Percentiles rank a stretch among this genome's conserved stretches.
These are phyloP conservation scores for Apocheima hispidaria DNA, from an alignment of 2,888 invertebrate species.

Conservation along the genomic window DNA sequence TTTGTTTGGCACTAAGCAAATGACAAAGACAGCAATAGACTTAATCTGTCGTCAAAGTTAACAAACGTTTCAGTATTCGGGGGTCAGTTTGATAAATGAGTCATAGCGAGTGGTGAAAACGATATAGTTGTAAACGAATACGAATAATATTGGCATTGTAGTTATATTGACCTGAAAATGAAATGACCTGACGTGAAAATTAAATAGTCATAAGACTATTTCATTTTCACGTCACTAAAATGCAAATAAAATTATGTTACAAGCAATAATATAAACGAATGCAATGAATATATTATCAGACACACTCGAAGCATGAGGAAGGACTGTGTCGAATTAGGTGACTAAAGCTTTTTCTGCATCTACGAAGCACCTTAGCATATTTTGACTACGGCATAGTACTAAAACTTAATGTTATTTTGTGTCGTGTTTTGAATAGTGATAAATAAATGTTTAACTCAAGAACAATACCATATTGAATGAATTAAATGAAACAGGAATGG, in stretches of 20 bases:
- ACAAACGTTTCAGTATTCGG: too few species aligned
- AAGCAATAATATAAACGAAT: constrained; percentile 5
- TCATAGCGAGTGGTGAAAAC: background rate
- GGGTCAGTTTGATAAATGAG: too few species aligned
- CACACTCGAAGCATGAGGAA: background rate
- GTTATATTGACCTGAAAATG: background rate
- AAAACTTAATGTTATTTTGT: background rate
- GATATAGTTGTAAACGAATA: background rate
- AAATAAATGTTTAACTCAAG: constrained; percentile 21
- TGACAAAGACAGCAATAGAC: too few species aligned
- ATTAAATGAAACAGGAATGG: constrained; percentile 17
- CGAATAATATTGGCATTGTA: constrained; percentile 1
- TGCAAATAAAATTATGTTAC: background rate
- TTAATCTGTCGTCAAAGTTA: too few species aligned
- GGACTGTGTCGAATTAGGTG: background rate
- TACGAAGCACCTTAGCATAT: background rate
- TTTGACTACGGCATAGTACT: constrained; percentile 7
- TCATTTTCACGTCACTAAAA: constrained; percentile 13
- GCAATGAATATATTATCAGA: constrained; percentile 4
- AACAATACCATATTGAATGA: constrained; percentile 26
- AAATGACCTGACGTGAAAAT: too few species aligned
- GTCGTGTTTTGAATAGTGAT: constrained; percentile 7
- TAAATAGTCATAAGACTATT: background rate
- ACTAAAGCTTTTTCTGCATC: background rate
- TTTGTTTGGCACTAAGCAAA: too few species aligned